phyloP scores from a whole-genome alignment of 2,888 invertebrate genomes.

The Meliscaeva auricollis region DNA sequence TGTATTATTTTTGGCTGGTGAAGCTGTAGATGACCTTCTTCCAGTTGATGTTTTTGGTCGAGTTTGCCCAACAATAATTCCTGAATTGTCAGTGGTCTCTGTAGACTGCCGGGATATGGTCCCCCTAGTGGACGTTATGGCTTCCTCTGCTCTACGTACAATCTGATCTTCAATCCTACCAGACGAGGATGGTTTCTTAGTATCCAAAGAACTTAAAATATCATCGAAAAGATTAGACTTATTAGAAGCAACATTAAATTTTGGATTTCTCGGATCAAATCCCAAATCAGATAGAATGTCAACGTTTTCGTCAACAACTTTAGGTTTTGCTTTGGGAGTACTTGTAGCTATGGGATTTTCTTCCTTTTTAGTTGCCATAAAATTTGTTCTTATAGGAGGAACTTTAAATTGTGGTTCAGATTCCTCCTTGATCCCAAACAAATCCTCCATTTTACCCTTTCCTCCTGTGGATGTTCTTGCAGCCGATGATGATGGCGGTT shows the following conservation, averaged over 20 bases:
- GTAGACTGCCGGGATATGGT: conserved; percentile 83
- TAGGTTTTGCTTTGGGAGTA: conserved; percentile 78
- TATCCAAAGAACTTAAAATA: conserved; percentile 79
- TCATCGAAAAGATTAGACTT: conserved; percentile 83
- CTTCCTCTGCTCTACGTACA: conserved; percentile 73
- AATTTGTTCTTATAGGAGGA: conserved; percentile 36
- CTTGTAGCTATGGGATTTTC: conserved; percentile 75
- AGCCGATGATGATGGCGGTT: conserved; percentile 15
- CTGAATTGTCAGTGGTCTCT: conserved; percentile 82
- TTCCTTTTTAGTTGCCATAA: conserved; percentile 19
- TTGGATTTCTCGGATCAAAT: conserved; percentile 83
- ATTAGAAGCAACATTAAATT: conserved; percentile 77
- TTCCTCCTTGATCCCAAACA: conserved; percentile 83
- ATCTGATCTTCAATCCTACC: conserved; percentile 60
- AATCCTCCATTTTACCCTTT: conserved; percentile 81
- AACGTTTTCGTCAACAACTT: conserved; percentile 78
- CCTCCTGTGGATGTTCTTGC: conserved; percentile 65
- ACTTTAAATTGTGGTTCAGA: conserved; percentile 76
- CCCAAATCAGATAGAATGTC: conserved; percentile 82
- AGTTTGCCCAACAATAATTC: conserved; percentile 77
- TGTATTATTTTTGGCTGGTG: conserved; percentile 76
- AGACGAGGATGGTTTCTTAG: conserved; percentile 78
- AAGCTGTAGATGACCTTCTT: conserved; percentile 80
- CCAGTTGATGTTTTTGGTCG: conserved; percentile 82
- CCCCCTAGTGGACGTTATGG: conserved; percentile 73